These are phyloP conservation scores for Mythimna loreyi DNA, from an alignment of 2,888 invertebrate species.

Conservation along the genomic window DNA sequence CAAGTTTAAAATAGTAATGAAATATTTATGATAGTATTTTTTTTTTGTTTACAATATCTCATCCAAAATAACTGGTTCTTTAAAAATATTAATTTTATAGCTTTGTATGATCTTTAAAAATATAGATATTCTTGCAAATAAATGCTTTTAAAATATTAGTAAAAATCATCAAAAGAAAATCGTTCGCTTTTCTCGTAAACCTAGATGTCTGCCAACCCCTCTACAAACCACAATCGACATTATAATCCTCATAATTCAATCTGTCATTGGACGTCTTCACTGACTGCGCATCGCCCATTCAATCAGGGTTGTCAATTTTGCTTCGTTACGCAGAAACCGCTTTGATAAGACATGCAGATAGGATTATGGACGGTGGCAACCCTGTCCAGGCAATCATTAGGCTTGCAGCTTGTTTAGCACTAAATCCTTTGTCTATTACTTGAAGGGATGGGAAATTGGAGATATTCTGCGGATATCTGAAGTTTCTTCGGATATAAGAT, in stretches of 20 bases:
- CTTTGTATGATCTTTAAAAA: too few species aligned
- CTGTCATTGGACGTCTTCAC: constrained; percentile 60
- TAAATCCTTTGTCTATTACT: constrained; percentile 83
- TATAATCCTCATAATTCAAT: constrained; percentile 56
- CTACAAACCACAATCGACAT: constrained; percentile 19
- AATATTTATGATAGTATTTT: too few species aligned
- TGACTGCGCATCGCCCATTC: constrained; percentile 62
- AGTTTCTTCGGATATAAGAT: not conserved
- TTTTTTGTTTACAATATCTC: too few species aligned
- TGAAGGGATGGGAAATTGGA: constrained; percentile 59
- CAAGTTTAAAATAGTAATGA: too few species aligned
- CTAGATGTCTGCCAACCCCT: constrained; percentile 1
- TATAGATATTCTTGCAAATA: too few species aligned
- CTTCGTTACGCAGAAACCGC: constrained; percentile 78
- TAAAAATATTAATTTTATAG: too few species aligned
- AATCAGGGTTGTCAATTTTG: constrained; percentile 81
- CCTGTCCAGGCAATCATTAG: constrained; percentile 73
- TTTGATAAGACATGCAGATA: constrained; percentile 87
- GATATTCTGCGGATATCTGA: constrained; percentile 30
- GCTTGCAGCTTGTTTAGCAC: constrained; percentile 75
- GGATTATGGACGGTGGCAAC: constrained; percentile 76
- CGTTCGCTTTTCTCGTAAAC: not conserved
- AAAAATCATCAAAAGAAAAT: not conserved
- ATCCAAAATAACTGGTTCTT: too few species aligned
- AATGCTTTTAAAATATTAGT: too few species aligned